Conservation (phyloP, 2,113 vertebrate species). For the Chroicocephalus ridibundus region DNA sequence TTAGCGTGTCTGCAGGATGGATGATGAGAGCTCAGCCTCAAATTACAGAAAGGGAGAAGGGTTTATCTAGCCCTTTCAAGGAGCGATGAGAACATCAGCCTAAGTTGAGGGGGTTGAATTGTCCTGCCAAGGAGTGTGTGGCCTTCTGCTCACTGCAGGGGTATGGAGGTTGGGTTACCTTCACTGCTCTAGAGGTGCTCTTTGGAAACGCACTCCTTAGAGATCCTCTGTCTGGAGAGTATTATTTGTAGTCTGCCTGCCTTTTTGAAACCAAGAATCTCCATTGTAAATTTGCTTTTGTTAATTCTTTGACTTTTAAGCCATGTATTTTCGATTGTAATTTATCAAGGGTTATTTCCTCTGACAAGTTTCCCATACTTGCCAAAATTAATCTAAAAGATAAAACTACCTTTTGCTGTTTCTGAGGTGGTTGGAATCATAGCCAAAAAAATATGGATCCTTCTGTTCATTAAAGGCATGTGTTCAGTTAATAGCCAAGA, state of each 20-base stretch:
- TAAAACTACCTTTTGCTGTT: slow-evolving; percentile 3
- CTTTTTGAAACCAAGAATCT: background rate
- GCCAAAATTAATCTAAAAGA: slow-evolving; percentile 1
- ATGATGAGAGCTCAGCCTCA: background rate
- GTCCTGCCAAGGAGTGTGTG: background rate
- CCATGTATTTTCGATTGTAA: background rate
- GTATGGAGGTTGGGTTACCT: background rate
- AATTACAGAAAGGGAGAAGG: background rate
- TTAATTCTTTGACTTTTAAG: background rate
- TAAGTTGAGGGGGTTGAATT: background rate
- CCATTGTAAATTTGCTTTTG: background rate
- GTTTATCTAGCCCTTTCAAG: background rate
- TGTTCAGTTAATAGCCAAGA: background rate
- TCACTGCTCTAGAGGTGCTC: background rate
- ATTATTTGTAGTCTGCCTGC: background rate
- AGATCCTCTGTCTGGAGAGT: background rate
- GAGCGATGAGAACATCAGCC: background rate
- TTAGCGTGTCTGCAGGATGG: background rate
- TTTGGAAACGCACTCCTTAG: background rate
- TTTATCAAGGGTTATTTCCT: slow-evolving; percentile 4
- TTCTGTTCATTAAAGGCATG: background rate
- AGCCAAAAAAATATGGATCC: background rate
- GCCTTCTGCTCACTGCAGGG: background rate
- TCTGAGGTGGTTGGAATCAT: background rate
- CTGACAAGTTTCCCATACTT: background rate